These are phyloP conservation scores for Glossophaga mutica DNA, from an alignment of 2,797 vertebrate species.

Conservation along the genomic window DNA sequence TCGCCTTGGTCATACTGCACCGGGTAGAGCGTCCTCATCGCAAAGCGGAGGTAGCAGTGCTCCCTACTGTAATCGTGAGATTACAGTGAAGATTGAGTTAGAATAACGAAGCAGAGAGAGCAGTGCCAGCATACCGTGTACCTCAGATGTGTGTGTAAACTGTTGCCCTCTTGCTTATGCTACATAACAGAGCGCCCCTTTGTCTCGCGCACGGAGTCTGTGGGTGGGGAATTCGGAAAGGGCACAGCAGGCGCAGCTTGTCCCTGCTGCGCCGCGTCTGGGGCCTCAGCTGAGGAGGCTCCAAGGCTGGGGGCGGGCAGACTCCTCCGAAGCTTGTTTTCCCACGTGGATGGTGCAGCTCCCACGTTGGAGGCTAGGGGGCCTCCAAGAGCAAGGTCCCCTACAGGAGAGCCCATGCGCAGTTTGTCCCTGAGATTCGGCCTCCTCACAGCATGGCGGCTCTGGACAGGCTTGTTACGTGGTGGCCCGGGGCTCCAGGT, in stretches of 20 bases:
- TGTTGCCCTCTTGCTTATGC: neutral
- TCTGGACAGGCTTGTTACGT: neutral
- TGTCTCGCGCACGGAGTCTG: neutral
- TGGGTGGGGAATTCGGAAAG: neutral
- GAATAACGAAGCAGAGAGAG: neutral
- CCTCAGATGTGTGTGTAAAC: neutral
- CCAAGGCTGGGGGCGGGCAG: neutral
- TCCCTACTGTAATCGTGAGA: neutral
- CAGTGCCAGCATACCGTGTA: neutral
- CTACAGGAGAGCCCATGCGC: rapidly evolving
- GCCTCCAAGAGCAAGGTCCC: neutral
- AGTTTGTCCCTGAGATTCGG: neutral
- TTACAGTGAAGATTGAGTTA: no score
- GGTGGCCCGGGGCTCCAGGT: neutral
- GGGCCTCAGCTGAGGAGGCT: neutral
- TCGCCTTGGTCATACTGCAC: neutral
- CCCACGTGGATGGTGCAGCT: neutral
- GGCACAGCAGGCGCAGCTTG: neutral
- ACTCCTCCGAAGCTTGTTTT: neutral
- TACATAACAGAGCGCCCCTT: neutral
- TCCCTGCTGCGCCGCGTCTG: neutral
- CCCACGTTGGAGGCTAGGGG: no score
- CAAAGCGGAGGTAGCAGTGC: neutral
- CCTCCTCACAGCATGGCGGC: neutral
- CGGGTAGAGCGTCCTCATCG: neutral